Base-by-base conservation (phyloP, 2,113 vertebrate species). In the Heteronetta atricapilla region DNA sequence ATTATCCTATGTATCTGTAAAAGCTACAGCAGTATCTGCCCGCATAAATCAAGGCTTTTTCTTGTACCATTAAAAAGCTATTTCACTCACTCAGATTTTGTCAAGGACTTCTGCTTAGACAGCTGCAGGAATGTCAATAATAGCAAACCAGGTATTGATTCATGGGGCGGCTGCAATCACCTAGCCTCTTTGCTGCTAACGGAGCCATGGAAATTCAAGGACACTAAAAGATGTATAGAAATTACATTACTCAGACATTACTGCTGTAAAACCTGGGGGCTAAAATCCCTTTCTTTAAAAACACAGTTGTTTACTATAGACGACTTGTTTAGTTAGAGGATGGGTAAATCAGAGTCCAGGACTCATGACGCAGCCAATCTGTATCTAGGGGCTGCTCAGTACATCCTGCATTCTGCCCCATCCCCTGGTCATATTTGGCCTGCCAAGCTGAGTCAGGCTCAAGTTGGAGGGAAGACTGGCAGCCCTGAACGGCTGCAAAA, bases 131-230 rank as follows among this genome's bases (percentile, higher is more conserved):
- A 80, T 36, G 68, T 66, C 90, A 88, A 8, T 52, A 81, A 62
- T 4, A n/a, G 75, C 86, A 86, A 60, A 88, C 15, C 4, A 70
- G 67, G 16, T 76, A 86, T 19, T 87, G 91, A 78, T 89, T 89
- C 69, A 53, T 46, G n/a, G 82, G 46, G 58, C 0, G 4, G 34
- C 69, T 73, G 68, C 44, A 23, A 7, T 90, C 36, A 16, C 53
- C 23, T 42, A 33, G 1, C 25, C 31, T 64, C 77, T 72, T 50
- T 74, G 55, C 46, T 80, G 81, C 68, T 76, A 16, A 73, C 78
- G 79, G 28, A 95, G 36, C 46, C 55, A 70, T 29, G 36, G 66
- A 73, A 96, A 88, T 73, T 76, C 34, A 93, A 81, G 78, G 79
- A 53, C 28, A 31, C 6, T 1, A 46, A n/a, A 74, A 73, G 31